phyloP scores from a whole-genome alignment of 2,888 invertebrate species.

The Drosophila helvetica region DNA sequence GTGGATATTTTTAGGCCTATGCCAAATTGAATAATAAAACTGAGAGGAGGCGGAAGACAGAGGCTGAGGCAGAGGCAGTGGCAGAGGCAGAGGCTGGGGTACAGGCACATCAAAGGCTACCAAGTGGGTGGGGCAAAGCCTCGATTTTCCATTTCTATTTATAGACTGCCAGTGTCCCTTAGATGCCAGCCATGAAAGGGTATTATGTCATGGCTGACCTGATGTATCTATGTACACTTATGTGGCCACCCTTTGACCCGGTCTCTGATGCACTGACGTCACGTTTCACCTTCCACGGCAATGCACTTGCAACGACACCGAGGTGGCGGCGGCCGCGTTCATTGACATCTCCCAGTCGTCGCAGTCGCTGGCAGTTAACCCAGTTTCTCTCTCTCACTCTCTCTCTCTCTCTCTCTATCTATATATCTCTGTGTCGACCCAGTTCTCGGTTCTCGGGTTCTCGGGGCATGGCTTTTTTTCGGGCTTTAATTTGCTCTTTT shows the following conservation, averaged over 20 bases:
- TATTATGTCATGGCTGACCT: slow-evolving; percentile 77
- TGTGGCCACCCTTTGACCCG: slow-evolving; percentile 23
- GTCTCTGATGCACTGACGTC: slow-evolving; percentile 71
- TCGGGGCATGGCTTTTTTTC: slow-evolving; percentile 43
- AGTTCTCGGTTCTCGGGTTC: slow-evolving; percentile 41
- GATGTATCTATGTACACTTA: slow-evolving; percentile 32
- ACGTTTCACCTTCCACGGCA: slow-evolving; percentile 79
- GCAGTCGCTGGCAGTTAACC: slow-evolving; percentile 38
- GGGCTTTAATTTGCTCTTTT: slow-evolving; percentile 43
- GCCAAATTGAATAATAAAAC: slow-evolving; percentile 45
- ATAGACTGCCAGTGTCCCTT: slow-evolving; percentile 64
- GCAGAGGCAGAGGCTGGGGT: background rate
- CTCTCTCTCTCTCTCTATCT: slow-evolving; percentile 39
- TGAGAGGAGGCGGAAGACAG: slow-evolving; percentile 4
- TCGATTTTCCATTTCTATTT: slow-evolving; percentile 54
- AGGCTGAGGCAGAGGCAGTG: slow-evolving; percentile 16
- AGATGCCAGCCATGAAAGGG: slow-evolving; percentile 64
- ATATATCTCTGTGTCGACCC: slow-evolving; percentile 36
- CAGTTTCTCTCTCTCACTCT: slow-evolving; percentile 35
- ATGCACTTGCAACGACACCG: slow-evolving; percentile 61
- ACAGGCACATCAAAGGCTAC: slow-evolving; percentile 21
- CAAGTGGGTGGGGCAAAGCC: slow-evolving; percentile 21
- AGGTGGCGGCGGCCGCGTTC: slow-evolving; percentile 47
- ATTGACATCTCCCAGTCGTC: slow-evolving; percentile 60
- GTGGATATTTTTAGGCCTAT: slow-evolving; percentile 43